Conservation (phyloP, 2,797 vertebrate species). For the Dallia pectoralis region DNA sequence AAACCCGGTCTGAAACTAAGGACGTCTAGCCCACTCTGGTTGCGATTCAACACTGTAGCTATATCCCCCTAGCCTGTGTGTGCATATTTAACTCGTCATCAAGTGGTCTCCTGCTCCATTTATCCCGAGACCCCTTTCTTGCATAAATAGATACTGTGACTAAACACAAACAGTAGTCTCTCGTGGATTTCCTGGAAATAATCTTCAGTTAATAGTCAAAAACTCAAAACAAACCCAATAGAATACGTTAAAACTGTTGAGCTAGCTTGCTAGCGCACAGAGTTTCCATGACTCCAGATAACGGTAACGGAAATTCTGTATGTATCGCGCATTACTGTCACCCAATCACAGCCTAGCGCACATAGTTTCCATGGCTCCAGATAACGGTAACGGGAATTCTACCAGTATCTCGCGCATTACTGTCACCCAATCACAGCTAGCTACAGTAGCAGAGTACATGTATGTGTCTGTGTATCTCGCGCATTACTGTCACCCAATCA, state of each 20-base stretch:
- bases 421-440: no score
- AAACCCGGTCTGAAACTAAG: not conserved
- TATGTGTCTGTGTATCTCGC: not conserved
- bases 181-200: not conserved
- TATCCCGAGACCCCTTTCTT: conserved; percentile 2
- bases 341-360: no score
- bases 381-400: not conserved
- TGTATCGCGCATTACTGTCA: no score
- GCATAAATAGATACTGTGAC: conserved; percentile 2
- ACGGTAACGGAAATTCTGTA: not conserved
- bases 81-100: not conserved
- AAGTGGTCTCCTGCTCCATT: not conserved
- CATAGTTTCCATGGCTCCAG: not conserved
- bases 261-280: not conserved
- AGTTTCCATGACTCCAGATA: not conserved
- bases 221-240: not conserved
- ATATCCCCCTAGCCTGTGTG: not conserved
- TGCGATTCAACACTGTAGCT: not conserved
- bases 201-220: not conserved
- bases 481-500: conserved; percentile 1
- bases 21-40: not conserved
- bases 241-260: not conserved
- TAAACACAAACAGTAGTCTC: not conserved
- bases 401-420: no score
- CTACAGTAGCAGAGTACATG: no score